These are phyloP conservation scores for Drosophila nannoptera DNA, from an alignment of 1,140 invertebrate genomes.

Conservation along the genomic window DNA sequence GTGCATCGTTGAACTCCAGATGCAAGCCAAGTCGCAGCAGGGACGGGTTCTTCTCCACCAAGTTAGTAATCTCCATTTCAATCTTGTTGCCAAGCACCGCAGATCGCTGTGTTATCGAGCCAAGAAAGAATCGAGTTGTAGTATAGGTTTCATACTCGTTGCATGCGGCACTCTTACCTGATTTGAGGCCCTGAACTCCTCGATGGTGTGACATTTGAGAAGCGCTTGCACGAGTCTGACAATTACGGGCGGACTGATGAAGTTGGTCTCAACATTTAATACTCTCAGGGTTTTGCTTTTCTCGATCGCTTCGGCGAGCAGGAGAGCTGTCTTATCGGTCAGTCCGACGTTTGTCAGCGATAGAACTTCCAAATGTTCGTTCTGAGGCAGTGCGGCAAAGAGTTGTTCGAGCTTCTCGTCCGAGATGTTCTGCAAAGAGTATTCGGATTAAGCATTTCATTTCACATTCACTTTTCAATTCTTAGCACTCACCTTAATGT, in stretches of 20 bases:
- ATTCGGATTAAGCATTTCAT: neutral
- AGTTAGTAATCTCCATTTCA: conserved; percentile 97
- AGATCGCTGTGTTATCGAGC: conserved; percentile 87
- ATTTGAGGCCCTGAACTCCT: conserved; percentile 96
- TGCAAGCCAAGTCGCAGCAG: conserved; percentile 94
- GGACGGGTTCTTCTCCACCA: conserved; percentile 95
- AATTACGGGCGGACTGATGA: conserved; percentile 91
- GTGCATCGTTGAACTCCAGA: conserved; percentile 97
- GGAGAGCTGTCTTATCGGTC: conserved; percentile 91
- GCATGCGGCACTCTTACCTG: conserved; percentile 86
- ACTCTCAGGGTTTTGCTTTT: conserved; percentile 92
- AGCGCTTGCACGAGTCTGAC: conserved; percentile 91
- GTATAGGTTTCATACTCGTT: too few species aligned
- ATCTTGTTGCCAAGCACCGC: conserved; percentile 97
- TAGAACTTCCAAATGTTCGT: conserved; percentile 94
- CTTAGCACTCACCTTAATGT: conserved; percentile 88
- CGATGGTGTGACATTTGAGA: conserved; percentile 90
- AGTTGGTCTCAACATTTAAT: conserved; percentile 98
- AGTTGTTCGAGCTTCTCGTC: conserved; percentile 95
- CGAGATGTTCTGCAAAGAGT: conserved; percentile 90
- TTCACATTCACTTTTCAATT: neutral
- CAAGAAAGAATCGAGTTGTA: neutral
- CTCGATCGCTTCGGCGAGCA: conserved; percentile 90
- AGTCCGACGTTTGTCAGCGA: conserved; percentile 96
- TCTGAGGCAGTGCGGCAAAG: conserved; percentile 92